These are phyloP conservation scores for Diabrotica virgifera DNA, from an alignment of 1,140 invertebrate genomes.

Conservation along the genomic window DNA sequence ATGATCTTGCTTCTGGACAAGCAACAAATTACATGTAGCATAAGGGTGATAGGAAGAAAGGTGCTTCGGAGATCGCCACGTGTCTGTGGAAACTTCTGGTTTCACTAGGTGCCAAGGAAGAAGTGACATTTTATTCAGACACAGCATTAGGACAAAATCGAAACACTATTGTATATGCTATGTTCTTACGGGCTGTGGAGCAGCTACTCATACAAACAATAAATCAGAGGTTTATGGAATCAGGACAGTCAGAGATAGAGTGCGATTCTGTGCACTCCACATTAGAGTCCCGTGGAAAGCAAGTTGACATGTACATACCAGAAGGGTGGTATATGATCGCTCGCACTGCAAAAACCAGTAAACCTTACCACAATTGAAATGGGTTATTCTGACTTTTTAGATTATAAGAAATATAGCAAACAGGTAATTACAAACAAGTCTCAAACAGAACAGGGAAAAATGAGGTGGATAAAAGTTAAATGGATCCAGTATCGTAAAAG, in stretches of 20 bases:
- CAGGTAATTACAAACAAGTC: neutral
- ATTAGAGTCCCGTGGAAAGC: neutral
- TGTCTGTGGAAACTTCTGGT: neutral
- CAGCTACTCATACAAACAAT: neutral
- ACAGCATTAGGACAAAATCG: neutral
- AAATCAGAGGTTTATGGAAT: conserved; percentile 7
- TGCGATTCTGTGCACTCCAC: conserved; percentile 4
- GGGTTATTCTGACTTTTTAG: neutral
- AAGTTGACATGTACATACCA: no score
- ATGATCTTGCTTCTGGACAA: no score
- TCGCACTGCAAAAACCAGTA: neutral
- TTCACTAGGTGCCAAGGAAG: neutral
- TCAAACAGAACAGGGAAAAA: neutral
- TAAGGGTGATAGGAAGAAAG: neutral
- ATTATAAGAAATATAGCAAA: neutral
- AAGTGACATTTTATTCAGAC: neutral
- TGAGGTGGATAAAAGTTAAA: no score
- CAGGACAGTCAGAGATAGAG: conserved; percentile 4
- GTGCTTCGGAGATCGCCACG: no score
- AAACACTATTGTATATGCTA: no score
- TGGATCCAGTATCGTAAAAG: no score
- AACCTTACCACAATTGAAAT: neutral
- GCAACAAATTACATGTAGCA: no score
- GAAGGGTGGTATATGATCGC: no score
- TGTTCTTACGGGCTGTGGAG: conserved; percentile 1